These are phyloP conservation scores for Hirtodrosophila duncani DNA, from an alignment of 2,888 invertebrate species.

Conservation along the genomic window DNA sequence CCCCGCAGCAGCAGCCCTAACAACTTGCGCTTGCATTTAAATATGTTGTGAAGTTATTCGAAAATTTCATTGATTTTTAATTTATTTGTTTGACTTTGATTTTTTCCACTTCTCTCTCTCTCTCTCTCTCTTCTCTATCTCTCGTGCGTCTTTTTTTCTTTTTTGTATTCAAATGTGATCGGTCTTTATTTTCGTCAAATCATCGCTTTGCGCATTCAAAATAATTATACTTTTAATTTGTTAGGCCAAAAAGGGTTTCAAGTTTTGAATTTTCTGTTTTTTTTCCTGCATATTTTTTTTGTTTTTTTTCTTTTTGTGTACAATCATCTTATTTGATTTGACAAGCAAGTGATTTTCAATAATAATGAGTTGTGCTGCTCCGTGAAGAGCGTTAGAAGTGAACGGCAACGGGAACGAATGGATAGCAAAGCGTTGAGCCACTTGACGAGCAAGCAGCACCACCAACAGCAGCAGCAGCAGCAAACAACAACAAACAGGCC, in stretches of 20 bases:
- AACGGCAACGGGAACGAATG: conserved; percentile 22
- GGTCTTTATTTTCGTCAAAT: conserved; percentile 52
- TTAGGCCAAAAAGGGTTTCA: conserved; percentile 23
- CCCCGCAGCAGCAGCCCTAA: conserved; percentile 1
- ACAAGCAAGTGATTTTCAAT: conserved; percentile 74
- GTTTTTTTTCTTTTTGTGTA: conserved; percentile 45
- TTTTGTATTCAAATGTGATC: too few relatives aligned
- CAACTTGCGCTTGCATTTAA: not conserved
- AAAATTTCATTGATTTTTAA: conserved; percentile 64
- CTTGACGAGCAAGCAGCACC: conserved; percentile 38
- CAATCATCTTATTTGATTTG: conserved; percentile 73
- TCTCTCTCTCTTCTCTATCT: conserved; percentile 23
- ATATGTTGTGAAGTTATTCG: conserved; percentile 3
- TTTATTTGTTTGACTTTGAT: conserved; percentile 68
- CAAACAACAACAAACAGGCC: conserved; percentile 44
- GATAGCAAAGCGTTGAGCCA: conserved; percentile 40
- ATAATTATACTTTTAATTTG: conserved; percentile 73
- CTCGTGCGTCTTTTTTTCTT: not conserved
- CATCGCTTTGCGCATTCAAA: conserved; percentile 56
- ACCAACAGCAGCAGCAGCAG: conserved; percentile 25
- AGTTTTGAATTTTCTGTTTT: not conserved
- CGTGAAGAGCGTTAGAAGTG: conserved; percentile 37
- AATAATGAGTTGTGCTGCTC: conserved; percentile 66
- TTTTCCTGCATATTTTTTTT: not conserved
- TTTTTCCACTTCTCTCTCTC: conserved; percentile 45